A percentile compares a stretch with the other conserved stretches of the same genome.
Conservation (phyloP, 1,140 invertebrate genomes). For the Euura saliciscinereae region DNA sequence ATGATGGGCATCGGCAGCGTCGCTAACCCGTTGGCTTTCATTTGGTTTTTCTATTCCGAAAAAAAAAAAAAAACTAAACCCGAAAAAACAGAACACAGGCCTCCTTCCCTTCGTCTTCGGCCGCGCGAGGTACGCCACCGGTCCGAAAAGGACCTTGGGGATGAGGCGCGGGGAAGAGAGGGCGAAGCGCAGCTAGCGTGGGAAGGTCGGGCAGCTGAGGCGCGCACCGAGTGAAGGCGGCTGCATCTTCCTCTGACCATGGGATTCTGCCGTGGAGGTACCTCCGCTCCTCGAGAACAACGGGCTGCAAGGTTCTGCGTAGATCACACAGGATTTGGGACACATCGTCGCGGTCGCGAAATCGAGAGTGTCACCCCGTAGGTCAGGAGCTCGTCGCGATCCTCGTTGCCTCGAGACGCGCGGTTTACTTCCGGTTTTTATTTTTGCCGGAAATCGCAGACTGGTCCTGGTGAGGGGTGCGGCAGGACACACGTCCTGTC, state of each 20-base stretch:
- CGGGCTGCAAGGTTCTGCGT: too few species aligned
- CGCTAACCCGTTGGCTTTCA: conserved; percentile 4
- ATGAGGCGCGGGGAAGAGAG: neutral
- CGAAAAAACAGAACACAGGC: neutral
- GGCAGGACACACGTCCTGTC: conserved; percentile 39
- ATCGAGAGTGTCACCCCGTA: neutral
- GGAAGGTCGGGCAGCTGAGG: conserved; percentile 59
- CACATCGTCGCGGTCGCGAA: conserved; percentile 5
- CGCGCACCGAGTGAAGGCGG: conserved; percentile 10
- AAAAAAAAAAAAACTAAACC: too few species aligned
- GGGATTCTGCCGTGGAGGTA: conserved; percentile 8
- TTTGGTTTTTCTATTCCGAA: neutral
- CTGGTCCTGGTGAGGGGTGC: too few species aligned
- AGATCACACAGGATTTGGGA: neutral
- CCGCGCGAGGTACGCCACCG: neutral
- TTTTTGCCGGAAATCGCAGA: too few species aligned
- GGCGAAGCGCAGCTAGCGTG: conserved; percentile 44
- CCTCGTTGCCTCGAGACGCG: too few species aligned
- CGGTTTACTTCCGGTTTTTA: too few species aligned
- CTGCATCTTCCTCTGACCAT: conserved; percentile 8
- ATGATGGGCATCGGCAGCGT: neutral
- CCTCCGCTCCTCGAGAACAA: neutral
- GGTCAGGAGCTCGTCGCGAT: too few species aligned
- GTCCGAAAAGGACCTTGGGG: neutral
- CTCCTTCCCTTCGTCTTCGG: neutral